Conservation (phyloP, 2,797 vertebrate species). For the Sebastes goodei region DNA sequence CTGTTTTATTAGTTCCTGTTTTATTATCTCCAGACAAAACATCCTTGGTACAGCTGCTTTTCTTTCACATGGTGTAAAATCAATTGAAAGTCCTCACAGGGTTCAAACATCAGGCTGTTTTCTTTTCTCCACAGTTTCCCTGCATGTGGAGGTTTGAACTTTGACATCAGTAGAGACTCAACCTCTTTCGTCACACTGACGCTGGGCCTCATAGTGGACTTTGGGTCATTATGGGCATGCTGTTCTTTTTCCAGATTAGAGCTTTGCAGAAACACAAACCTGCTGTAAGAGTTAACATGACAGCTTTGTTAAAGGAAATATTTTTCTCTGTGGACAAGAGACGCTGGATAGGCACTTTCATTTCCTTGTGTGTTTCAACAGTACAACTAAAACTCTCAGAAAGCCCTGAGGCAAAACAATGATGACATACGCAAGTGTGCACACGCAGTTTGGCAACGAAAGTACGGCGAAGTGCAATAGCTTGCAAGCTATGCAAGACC, state of each 20-base stretch:
- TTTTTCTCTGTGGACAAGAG: neutral
- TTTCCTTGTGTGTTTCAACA: neutral
- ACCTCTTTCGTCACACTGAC: neutral
- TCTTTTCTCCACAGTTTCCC: neutral
- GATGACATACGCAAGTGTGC: fast-evolving
- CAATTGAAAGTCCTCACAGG: neutral
- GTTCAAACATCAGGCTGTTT: neutral
- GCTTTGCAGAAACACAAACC: neutral
- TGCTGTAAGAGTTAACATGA: neutral
- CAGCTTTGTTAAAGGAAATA: neutral
- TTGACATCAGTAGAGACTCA: neutral
- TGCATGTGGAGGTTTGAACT: neutral
- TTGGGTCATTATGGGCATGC: neutral
- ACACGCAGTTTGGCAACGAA: too few species aligned
- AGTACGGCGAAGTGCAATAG: too few species aligned
- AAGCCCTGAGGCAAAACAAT: neutral
- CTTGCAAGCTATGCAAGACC: too few species aligned
- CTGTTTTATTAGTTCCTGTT: too few species aligned
- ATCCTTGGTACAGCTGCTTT: neutral
- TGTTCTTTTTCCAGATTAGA: neutral
- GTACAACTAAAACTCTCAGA: neutral
- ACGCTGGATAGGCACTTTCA: slow-evolving; percentile 9
- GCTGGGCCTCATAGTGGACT: neutral
- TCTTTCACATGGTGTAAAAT: neutral
- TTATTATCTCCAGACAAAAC: neutral